phyloP scores from a whole-genome alignment of 2,113 vertebrate species.

The Rhea pennata region DNA sequence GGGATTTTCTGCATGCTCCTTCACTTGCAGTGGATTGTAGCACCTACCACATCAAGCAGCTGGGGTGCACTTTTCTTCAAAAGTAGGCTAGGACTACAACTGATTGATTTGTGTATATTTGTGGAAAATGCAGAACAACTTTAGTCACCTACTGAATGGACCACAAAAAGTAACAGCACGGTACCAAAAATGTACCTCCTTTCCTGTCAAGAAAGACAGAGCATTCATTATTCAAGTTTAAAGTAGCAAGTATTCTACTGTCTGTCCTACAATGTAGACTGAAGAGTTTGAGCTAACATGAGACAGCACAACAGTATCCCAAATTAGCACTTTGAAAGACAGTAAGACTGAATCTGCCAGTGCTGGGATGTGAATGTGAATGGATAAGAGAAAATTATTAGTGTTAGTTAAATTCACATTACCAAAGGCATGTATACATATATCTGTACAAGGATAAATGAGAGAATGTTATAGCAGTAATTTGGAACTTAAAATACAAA shows the following conservation, averaged over 20 bases:
- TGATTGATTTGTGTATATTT: neutral
- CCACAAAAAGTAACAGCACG: neutral
- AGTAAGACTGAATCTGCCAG: neutral
- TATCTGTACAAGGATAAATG: rapidly evolving
- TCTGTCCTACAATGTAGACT: neutral
- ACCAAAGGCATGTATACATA: neutral
- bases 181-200: neutral
- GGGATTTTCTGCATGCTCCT: neutral
- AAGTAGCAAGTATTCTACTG: neutral
- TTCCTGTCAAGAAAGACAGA: neutral
- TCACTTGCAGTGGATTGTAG: neutral
- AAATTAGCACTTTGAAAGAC: neutral
- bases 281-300: neutral
- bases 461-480: neutral
- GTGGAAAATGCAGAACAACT: neutral
- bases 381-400: rapidly evolving
- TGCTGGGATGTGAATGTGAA: rapidly evolving
- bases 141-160: neutral
- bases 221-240: neutral
- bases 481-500: neutral
- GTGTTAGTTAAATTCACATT: neutral
- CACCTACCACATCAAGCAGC: neutral
- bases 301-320: neutral
- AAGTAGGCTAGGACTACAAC: neutral
- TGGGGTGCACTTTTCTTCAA: neutral